Base-by-base conservation (phyloP, 2,113 vertebrate species). In the Antechinus stuartii region DNA sequence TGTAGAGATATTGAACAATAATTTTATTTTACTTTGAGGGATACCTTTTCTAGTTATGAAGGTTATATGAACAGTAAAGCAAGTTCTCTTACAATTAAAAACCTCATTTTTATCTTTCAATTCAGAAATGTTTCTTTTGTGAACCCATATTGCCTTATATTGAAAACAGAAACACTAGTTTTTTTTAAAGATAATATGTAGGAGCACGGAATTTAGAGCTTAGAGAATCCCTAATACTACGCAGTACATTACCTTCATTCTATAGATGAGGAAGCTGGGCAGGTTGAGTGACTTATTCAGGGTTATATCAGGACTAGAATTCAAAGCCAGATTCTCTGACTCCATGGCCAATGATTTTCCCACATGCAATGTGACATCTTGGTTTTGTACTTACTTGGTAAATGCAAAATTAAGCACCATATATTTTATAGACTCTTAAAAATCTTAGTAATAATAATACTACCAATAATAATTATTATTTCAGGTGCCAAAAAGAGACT, bases 51-150 rank as follows among this genome's bases (percentile, higher is more conserved):
- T 95, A 94, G 30, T 96, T 97, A 95, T 90, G 96, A 96, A 94
- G 89, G 90, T 95, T n/a, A 53, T 92, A 93, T 53, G 94, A 92
- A 8, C 46, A 76, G 91, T 56, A 97, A 94, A 94, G 90, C 94
- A 92, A 97, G 90, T 35, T 93, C 89, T 54, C 56, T 10, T 53
- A 95, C 96, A 96, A 96, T 97, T 97, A 97, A 95, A 97, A 96
- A 89, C 30, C 23, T 46, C 30, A 68, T 24, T 93, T 89, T 91
- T 26, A 92, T 91, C 94, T 94, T 96, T 95, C 93, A 94, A 96
- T 97, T 97, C 49, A 93, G 47, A 97, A 92, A 96, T 76, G 35
- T 94, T 97, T 84, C 94, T 96, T 96, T 68, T 92, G n/a, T 95
- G 55, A 93, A 95, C 30, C 94, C 95, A 90, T 96, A 93, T 91